Percentiles rank a stretch among this genome's conserved stretches.
phyloP scores from a whole-genome alignment of 1,140 invertebrate genomes.

The Capitella teleta region DNA sequence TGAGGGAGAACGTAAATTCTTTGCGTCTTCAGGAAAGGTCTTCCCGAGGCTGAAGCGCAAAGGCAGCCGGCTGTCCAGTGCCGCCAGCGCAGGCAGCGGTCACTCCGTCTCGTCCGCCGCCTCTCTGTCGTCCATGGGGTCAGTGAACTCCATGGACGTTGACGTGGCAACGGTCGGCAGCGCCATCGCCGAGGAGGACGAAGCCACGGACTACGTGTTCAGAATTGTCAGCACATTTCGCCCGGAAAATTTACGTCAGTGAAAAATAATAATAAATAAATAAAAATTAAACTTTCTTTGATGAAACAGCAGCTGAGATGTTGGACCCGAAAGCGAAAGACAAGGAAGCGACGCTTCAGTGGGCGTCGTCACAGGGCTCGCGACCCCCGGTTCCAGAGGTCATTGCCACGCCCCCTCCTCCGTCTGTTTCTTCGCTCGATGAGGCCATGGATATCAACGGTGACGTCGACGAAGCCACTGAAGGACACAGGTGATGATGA shows the following conservation, averaged over 20 bases:
- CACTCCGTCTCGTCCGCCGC: background rate
- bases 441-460: too few relatives aligned
- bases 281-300: background rate
- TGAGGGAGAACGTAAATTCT: too few relatives aligned
- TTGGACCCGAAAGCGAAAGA: conserved; percentile 39
- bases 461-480: too few relatives aligned
- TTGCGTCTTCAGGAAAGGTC: conserved; percentile 50
- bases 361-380: too few relatives aligned
- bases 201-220: conserved; percentile 78
- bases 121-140: conserved; percentile 4
- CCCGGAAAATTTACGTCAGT: conserved; percentile 62
- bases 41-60: conserved; percentile 59
- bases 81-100: conserved; percentile 8
- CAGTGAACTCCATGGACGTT: background rate
- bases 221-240: conserved; percentile 67
- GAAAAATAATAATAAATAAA: background rate
- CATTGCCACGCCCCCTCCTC: too few relatives aligned
- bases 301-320: conserved; percentile 40
- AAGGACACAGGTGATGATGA: too few relatives aligned
- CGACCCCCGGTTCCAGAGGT: too few relatives aligned
- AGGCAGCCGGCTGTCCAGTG: conserved; percentile 26
- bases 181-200: conserved; percentile 46
- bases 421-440: too few relatives aligned
- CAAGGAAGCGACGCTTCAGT: background rate
- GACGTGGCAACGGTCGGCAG: too few relatives aligned